Evolutionary conservation across 2,797 vertebrate species (phyloP).

Genomic region (Antennarius maculatus): DNA sequence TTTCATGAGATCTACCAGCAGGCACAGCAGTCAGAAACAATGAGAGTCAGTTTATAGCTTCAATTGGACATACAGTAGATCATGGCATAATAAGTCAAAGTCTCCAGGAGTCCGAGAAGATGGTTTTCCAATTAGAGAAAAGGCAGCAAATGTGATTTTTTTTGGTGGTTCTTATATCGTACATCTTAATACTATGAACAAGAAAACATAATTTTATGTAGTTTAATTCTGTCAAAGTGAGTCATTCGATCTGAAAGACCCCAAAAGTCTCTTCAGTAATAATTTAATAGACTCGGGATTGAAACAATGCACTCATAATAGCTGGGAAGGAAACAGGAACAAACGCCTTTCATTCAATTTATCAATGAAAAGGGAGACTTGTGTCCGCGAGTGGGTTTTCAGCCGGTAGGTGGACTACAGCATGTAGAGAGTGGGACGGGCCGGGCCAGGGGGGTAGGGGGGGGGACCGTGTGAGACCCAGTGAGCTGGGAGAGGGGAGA

Average conservation of each 20-base stretch:
- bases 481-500: constrained; percentile 56
- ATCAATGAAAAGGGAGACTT: constrained; percentile 56
- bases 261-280: constrained; percentile 1
- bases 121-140: background rate
- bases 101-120: background rate
- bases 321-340: constrained; percentile 52
- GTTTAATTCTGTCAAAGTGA: constrained; percentile 1
- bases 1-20: constrained; percentile 37
- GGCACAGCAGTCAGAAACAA: constrained; percentile 31
- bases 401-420: constrained; percentile 71
- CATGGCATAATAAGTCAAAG: constrained; percentile 10
- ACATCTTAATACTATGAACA: background rate
- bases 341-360: constrained; percentile 50
- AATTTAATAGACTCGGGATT: constrained; percentile 13
- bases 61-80: constrained; percentile 14
- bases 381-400: constrained; percentile 54
- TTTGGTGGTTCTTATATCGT: background rate
- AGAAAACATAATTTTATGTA: background rate
- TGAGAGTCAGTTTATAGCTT: constrained; percentile 15
- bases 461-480: constrained; percentile 52
- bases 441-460: no score
- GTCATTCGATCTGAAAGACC: background rate
- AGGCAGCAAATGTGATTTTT: background rate
- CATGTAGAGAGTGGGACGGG: constrained; percentile 39
- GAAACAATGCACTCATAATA: constrained; percentile 21